Percentiles rank a stretch among this genome's conserved stretches.
phyloP scores from a whole-genome alignment of 2,113 vertebrate species.

The Butorides virescens region DNA sequence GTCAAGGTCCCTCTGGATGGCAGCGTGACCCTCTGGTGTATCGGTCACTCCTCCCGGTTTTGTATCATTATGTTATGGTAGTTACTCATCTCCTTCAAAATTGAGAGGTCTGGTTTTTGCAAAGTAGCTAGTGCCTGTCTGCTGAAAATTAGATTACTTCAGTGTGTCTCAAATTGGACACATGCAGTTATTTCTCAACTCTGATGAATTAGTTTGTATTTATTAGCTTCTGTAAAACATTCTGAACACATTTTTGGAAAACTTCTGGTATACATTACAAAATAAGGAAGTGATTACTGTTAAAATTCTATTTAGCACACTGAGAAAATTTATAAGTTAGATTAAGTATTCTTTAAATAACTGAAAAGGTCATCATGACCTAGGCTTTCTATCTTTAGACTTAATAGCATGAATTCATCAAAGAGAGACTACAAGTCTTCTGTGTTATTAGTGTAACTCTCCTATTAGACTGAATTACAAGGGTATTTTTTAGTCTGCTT shows the following conservation, averaged over 20 bases:
- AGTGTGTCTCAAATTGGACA: background rate
- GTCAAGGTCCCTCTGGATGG: background rate
- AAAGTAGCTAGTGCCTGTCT: background rate
- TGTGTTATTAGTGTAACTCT: background rate
- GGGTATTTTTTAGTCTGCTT: background rate
- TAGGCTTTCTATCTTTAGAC: conserved; percentile 21
- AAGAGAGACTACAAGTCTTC: background rate
- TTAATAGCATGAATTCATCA: background rate
- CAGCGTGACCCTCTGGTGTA: background rate
- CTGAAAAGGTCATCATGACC: background rate
- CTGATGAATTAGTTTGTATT: background rate
- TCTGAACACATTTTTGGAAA: background rate
- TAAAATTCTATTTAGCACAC: background rate
- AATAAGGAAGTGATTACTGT: conserved; percentile 21
- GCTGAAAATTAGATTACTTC: background rate
- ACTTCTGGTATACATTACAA: background rate
- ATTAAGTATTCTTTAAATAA: conserved; percentile 11
- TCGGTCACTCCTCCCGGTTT: background rate
- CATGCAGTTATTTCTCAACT: background rate
- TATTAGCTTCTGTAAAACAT: conserved; percentile 4
- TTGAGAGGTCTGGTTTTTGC: background rate
- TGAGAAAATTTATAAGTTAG: background rate
- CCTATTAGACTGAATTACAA: background rate
- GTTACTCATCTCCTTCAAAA: background rate
- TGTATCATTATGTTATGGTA: background rate